These are phyloP conservation scores for Luidia sarsii DNA, from an alignment of 53 echinoderm and acorn worm species.

Conservation along the genomic window DNA sequence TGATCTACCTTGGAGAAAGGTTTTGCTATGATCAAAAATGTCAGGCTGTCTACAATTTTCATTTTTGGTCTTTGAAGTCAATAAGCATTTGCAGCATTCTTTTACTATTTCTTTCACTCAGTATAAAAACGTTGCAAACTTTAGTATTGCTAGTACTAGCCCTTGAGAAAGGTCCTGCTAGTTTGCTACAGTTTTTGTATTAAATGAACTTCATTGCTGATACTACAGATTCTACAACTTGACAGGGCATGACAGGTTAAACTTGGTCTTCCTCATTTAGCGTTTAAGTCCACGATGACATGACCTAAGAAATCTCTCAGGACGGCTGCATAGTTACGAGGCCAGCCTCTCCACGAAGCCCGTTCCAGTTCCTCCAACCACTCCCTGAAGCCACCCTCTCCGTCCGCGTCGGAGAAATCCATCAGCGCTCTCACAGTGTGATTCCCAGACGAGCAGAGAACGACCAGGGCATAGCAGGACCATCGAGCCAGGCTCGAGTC, in stretches of 20 bases:
- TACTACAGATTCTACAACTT: too few species aligned
- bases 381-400: slow-evolving; percentile 33
- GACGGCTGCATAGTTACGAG: slow-evolving; percentile 77
- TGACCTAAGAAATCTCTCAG: slow-evolving; percentile 70
- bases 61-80: too few species aligned
- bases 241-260: too few species aligned
- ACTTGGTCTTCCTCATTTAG: not conserved
- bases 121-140: too few species aligned
- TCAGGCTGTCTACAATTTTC: too few species aligned
- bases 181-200: not conserved
- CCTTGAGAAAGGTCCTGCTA: not conserved
- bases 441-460: slow-evolving; percentile 54
- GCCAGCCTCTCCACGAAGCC: slow-evolving; percentile 91
- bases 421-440: slow-evolving; percentile 39
- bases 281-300: slow-evolving; percentile 31
- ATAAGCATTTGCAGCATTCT: too few species aligned
- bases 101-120: too few species aligned
- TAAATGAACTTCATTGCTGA: too few species aligned
- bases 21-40: too few species aligned
- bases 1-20: too few species aligned
- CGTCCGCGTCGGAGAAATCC: slow-evolving; percentile 9
- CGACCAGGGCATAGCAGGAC: slow-evolving; percentile 83
- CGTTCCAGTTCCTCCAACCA: slow-evolving; percentile 51
- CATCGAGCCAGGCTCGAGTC: slow-evolving; percentile 69
- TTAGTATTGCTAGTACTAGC: too few species aligned